These are phyloP conservation scores for Exaiptasia diaphana DNA, from an alignment of 64 coral and sea anemone genomes.

Conservation along the genomic window DNA sequence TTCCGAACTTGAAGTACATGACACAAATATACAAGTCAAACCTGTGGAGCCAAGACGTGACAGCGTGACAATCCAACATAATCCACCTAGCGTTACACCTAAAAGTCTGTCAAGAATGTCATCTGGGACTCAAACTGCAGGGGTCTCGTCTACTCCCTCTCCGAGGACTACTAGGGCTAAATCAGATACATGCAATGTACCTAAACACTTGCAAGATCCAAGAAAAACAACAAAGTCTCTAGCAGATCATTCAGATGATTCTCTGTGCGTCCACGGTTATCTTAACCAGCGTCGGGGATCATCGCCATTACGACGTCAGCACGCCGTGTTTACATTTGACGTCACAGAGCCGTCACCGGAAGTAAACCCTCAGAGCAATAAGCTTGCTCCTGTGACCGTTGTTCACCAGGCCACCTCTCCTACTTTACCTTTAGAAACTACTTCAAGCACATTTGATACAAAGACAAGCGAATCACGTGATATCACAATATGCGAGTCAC, in stretches of 20 bases:
- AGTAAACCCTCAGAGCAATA: background rate
- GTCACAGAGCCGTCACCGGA: slow-evolving; percentile 17
- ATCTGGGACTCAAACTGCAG: slow-evolving; percentile 1
- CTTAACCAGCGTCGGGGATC: slow-evolving; percentile 73
- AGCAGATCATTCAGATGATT: slow-evolving; percentile 80
- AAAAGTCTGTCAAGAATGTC: background rate
- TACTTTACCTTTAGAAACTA: too few species aligned
- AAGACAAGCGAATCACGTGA: too few species aligned
- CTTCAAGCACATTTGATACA: too few species aligned
- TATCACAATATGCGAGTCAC: too few species aligned
- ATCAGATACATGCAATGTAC: too few species aligned
- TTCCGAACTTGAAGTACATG: background rate
- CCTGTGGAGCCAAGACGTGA: background rate
- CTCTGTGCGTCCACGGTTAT: slow-evolving; percentile 43
- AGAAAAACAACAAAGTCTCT: too few species aligned
- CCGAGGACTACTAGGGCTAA: too few species aligned
- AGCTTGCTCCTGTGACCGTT: slow-evolving; percentile 17
- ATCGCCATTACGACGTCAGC: slow-evolving; percentile 77
- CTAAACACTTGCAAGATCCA: too few species aligned
- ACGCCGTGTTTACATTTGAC: slow-evolving; percentile 87
- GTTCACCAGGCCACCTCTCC: slow-evolving; percentile 16
- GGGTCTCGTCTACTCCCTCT: too few species aligned
- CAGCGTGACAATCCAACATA: too few species aligned
- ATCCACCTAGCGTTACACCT: too few species aligned
- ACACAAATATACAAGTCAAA: too few species aligned